Base-by-base conservation (phyloP, 2,888 invertebrate genomes). In the Pollenia amentaria region DNA sequence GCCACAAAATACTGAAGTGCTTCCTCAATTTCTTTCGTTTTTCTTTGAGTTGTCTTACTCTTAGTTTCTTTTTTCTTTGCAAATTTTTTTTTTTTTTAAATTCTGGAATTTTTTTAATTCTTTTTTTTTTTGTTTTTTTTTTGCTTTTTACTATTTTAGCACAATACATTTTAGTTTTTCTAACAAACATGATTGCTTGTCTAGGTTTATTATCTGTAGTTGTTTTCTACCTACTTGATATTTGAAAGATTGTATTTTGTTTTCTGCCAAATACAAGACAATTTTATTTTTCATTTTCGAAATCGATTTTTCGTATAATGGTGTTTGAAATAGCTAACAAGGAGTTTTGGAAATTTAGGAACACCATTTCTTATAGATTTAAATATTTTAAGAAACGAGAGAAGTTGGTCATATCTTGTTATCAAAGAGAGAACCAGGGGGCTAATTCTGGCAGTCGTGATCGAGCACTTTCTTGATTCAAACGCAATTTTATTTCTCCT, bases 1-100 rank as follows among this genome's bases (percentile, higher is more conserved):
- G 84, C 87, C 87, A 81, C 87, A 87, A 87, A 29, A 87, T 87
- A 84, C 84, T 87, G 77, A 87, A 87, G 87, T 84, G 84, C 80
- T 87, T 87, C 87, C 87, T 87, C 80, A 81, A 81, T 72, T 84
- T 80, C 73, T 69, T 48, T 29, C n/a, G 7, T 10, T 69, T 69
- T 44, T 55, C 53, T 70, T 78, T 84, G 14, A 29, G 7, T 60
- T 57, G 57, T 72, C 57, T 11, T 44, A 16, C 44, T 60, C 62
- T 76, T 18, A 48, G 60, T 64, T n/a, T 69, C 10, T 72, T 55
- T 40, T 44, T 29, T 69, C 53, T 67, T 38, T 65, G 60, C 14
- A 21, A 67, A 57, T 65, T 72, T 73, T 40, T 67, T 14, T 21
- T 29, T 60, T 76, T 69, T 78, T 38, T 53, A 64, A 46, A 65